Percentiles rank a stretch among this genome's conserved stretches.
These are phyloP conservation scores for Hydropsyche tenuis DNA, from an alignment of 1,140 invertebrate genomes.

Conservation along the genomic window DNA sequence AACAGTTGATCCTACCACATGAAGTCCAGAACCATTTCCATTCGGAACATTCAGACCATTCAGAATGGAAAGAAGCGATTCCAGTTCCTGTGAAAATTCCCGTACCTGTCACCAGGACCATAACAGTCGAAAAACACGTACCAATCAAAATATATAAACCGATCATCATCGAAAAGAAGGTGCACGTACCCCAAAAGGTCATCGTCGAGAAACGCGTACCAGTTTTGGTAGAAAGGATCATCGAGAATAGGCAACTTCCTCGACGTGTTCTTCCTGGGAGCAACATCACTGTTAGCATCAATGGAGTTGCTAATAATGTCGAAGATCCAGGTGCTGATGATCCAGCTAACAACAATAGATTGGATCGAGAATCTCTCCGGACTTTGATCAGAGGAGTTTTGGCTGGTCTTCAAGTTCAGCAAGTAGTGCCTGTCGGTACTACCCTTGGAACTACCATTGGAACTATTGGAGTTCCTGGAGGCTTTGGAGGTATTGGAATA, in stretches of 20 bases:
- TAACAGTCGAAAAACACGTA: conserved; percentile 57
- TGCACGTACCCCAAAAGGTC: conserved; percentile 57
- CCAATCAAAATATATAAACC: conserved; percentile 58
- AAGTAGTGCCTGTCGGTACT: too few species aligned
- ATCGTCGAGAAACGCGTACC: conserved; percentile 56
- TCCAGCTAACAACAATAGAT: too few species aligned
- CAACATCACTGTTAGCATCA: not conserved
- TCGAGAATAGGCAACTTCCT: not conserved
- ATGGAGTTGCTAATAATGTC: not conserved
- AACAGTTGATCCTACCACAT: not conserved
- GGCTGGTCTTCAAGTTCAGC: not conserved
- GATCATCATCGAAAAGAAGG: conserved; percentile 58
- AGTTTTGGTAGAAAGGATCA: conserved; percentile 43
- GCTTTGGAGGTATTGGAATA: not conserved
- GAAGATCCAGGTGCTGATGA: not conserved
- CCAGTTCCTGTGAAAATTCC: not conserved
- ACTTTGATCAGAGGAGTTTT: not conserved
- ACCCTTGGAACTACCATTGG: too few species aligned
- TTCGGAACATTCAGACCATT: not conserved
- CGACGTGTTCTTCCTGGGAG: not conserved
- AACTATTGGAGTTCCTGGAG: not conserved
- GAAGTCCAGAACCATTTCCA: not conserved
- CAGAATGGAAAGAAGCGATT: not conserved
- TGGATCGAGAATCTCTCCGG: not conserved
- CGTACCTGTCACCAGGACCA: not conserved